These are phyloP conservation scores for Buphagus erythrorhynchus DNA, from an alignment of 2,797 vertebrate genomes.

Conservation along the genomic window DNA sequence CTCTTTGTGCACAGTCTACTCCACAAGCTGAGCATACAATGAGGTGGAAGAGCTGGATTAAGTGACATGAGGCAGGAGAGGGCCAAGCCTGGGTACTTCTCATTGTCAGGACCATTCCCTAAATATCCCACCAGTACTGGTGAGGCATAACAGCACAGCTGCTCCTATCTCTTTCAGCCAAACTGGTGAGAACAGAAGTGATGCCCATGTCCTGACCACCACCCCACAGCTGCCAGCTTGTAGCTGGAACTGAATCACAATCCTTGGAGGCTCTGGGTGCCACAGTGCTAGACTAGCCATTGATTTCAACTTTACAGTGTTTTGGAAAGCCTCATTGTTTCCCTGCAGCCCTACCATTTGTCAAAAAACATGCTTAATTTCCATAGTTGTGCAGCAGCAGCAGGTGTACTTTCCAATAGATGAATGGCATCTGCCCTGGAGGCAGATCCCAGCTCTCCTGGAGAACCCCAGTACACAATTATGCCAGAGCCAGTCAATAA, in stretches of 20 bases:
- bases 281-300: neutral
- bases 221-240: neutral
- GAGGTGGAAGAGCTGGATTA: neutral
- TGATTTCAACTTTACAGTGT: neutral
- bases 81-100: neutral
- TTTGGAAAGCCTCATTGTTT: neutral
- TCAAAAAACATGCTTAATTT: neutral
- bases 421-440: neutral
- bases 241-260: neutral
- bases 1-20: neutral
- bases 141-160: neutral
- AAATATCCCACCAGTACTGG: neutral
- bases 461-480: neutral
- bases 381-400: neutral
- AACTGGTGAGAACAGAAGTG: neutral
- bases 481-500: neutral
- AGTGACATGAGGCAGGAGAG: neutral
- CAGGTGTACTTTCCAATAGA: neutral
- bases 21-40: rapidly evolving
- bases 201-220: neutral
- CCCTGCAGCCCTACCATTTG: neutral
- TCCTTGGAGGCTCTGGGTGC: neutral
- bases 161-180: neutral
- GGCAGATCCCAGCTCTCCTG: neutral
- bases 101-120: neutral